Conservation (phyloP, 2,113 vertebrate genomes). For the Laterallus jamaicensis region DNA sequence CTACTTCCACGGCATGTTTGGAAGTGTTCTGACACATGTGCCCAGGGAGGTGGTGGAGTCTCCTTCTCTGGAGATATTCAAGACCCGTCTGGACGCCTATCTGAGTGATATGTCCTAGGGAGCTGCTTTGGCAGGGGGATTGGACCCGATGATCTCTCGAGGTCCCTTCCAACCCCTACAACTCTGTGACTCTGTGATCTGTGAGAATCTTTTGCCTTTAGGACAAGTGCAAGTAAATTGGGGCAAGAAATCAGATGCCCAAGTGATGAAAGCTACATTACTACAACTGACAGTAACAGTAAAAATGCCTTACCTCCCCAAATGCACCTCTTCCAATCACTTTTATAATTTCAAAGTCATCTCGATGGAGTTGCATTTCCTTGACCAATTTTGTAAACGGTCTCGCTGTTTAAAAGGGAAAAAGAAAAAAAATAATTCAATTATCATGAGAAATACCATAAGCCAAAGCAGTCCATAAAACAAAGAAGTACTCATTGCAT, state of each 20-base stretch:
- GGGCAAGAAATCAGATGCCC: not conserved
- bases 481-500: not conserved
- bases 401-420: constrained; percentile 66
- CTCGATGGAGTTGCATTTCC: constrained; percentile 83
- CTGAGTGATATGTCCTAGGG: too few species aligned
- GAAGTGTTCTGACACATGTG: not conserved
- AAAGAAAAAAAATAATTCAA: not conserved
- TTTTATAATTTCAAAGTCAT: constrained; percentile 87
- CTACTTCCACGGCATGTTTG: not conserved
- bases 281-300: not conserved
- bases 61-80: too few species aligned
- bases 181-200: too few species aligned
- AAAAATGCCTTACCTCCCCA: constrained; percentile 78
- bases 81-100: too few species aligned
- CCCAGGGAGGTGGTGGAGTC: too few species aligned
- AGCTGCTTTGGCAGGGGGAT: too few species aligned
- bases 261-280: fast-evolving
- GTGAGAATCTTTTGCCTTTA: not conserved
- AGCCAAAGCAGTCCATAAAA: not conserved
- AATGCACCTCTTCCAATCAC: constrained; percentile 86
- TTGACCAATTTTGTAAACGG: constrained; percentile 83
- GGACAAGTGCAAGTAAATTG: not conserved
- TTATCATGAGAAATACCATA: not conserved
- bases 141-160: too few species aligned
- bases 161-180: too few species aligned